Conservation (phyloP, 2,797 vertebrate genomes). For the Microcaecilia unicolor region DNA sequence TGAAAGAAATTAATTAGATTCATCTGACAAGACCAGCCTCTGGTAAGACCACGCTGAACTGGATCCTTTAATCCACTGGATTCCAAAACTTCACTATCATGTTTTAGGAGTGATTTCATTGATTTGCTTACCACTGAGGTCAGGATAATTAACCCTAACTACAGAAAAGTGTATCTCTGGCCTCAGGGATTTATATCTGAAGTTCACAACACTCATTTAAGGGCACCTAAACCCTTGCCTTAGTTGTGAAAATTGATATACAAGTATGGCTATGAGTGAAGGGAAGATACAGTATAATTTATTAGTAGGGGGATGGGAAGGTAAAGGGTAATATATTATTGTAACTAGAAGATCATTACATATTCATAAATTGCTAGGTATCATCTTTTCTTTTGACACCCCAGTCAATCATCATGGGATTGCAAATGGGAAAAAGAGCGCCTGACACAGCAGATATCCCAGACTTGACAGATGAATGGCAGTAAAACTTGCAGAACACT, state of each 20-base stretch:
- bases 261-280: conserved; percentile 25
- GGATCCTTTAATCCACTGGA: too few species aligned
- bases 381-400: conserved; percentile 34
- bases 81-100: too few species aligned
- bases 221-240: conserved; percentile 16
- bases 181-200: too few species aligned
- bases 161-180: too few species aligned
- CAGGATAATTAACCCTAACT: too few species aligned
- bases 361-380: conserved; percentile 35
- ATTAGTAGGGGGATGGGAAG: not conserved
- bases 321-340: conserved; percentile 20
- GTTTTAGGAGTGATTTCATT: too few species aligned
- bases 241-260: conserved; percentile 3
- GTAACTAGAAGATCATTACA: conserved; percentile 18
- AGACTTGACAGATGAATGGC: conserved; percentile 25
- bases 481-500: conserved; percentile 29
- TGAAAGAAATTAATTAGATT: too few species aligned
- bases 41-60: too few species aligned
- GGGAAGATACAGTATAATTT: too few species aligned
- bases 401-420: conserved; percentile 31
- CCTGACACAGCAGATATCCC: conserved; percentile 13
- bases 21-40: too few species aligned
- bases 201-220: conserved; percentile 1
- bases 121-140: too few species aligned
- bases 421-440: conserved; percentile 27